Percentiles rank a stretch among this genome's conserved stretches.
Conservation (phyloP, 2,797 vertebrate genomes). For the Clarias fuscus region DNA sequence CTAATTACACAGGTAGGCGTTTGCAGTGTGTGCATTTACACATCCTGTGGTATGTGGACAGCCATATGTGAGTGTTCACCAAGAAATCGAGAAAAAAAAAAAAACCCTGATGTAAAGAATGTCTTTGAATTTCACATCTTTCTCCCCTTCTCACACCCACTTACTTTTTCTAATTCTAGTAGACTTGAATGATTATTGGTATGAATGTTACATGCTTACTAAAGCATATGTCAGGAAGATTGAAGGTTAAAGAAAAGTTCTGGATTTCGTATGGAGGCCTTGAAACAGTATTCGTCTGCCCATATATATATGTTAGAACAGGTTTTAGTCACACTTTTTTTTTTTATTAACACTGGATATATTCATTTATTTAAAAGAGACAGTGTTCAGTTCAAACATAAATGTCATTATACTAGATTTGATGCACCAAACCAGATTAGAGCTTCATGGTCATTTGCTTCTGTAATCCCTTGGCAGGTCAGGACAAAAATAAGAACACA, state of each 20-base stretch:
- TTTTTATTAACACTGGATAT: too few relatives aligned
- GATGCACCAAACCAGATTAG: too few relatives aligned
- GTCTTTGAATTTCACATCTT: too few relatives aligned
- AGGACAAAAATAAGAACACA: too few relatives aligned
- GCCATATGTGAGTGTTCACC: not conserved
- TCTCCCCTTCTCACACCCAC: not conserved
- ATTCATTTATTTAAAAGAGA: too few relatives aligned
- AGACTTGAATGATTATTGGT: not conserved
- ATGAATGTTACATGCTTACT: not conserved
- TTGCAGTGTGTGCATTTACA: not conserved
- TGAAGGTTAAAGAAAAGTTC: not conserved
- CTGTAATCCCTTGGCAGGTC: too few relatives aligned
- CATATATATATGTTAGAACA: too few relatives aligned
- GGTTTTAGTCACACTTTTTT: too few relatives aligned
- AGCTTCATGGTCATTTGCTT: too few relatives aligned
- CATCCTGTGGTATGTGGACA: not conserved
- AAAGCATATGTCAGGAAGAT: not conserved
- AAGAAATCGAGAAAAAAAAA: not conserved
- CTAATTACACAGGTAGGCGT: slow-evolving; percentile 88
- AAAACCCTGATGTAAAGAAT: not conserved
- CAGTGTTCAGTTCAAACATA: too few relatives aligned
- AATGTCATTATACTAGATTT: too few relatives aligned
- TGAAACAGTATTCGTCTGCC: not conserved
- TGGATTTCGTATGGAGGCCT: not conserved
- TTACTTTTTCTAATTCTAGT: not conserved